Evolutionary conservation across 2,113 vertebrate genomes (phyloP).

Genomic region (Fregetta grallaria): DNA sequence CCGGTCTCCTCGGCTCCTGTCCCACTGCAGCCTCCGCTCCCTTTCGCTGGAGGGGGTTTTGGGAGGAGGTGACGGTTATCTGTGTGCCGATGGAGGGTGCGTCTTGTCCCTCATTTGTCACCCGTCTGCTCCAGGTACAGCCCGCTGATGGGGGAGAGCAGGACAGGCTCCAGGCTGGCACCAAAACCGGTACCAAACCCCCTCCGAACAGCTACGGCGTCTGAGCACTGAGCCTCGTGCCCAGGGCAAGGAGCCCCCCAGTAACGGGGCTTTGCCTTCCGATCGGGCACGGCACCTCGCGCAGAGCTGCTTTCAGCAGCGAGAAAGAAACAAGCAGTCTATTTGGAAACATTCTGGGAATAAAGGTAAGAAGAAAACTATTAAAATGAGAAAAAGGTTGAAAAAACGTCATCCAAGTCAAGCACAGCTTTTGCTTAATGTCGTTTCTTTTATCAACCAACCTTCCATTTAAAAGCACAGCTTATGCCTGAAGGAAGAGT

Average conservation of each 20-base stretch:
- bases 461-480: not conserved
- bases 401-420: not conserved
- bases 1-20: not conserved
- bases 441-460: not conserved
- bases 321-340: not conserved
- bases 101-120: not conserved
- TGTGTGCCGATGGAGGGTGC: fast-evolving
- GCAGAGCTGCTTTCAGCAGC: not conserved
- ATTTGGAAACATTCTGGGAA: not conserved
- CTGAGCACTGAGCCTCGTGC: not conserved
- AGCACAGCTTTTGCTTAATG: not conserved
- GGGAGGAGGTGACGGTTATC: not conserved
- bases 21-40: fast-evolving
- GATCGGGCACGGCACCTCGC: fast-evolving
- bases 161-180: not conserved
- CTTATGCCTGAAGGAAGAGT: not conserved
- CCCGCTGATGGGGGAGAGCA: not conserved
- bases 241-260: not conserved
- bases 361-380: not conserved
- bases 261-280: not conserved
- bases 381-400: not conserved
- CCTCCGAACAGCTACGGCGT: fast-evolving
- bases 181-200: not conserved
- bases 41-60: fast-evolving
- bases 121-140: not conserved